A percentile compares a stretch with the other conserved stretches of the same genome.
phyloP scores from a whole-genome alignment of 2,797 vertebrate genomes.

The Micrastur ruficollis region DNA sequence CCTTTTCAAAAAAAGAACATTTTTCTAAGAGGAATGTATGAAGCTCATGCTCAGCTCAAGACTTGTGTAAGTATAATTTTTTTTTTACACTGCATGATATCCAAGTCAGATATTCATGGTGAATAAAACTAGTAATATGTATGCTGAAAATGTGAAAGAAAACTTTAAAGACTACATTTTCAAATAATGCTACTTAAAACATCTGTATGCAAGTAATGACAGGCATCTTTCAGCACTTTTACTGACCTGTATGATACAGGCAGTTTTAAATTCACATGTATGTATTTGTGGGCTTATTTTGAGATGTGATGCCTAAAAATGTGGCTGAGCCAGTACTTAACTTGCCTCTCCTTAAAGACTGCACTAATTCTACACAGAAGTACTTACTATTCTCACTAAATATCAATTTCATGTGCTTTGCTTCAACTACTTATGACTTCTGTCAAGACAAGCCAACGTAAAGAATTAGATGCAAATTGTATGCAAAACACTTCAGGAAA shows the following conservation, averaged over 20 bases:
- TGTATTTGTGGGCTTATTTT: background rate
- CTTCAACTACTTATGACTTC: background rate
- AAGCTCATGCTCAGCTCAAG: slow-evolving; percentile 18
- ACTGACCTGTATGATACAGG: background rate
- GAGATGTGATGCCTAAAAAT: background rate
- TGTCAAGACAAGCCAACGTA: background rate
- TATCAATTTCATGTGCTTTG: background rate
- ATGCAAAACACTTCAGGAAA: background rate
- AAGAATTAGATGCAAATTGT: background rate
- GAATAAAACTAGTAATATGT: background rate
- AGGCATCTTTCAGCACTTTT: background rate
- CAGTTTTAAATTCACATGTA: background rate
- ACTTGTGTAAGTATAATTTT: slow-evolving; percentile 41
- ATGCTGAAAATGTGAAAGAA: background rate
- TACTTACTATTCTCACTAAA: background rate
- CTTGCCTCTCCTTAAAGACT: background rate
- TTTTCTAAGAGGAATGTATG: slow-evolving; percentile 45
- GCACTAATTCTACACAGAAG: background rate
- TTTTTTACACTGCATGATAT: background rate
- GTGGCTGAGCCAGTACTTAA: background rate
- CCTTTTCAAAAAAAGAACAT: background rate
- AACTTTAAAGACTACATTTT: background rate
- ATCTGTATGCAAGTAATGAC: background rate
- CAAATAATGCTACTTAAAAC: background rate
- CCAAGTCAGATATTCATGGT: background rate